Evolutionary conservation across 37 sponge, comb jelly and placozoan genomes (phyloP).

Genomic region (Halisarca cf. caerulea): DNA sequence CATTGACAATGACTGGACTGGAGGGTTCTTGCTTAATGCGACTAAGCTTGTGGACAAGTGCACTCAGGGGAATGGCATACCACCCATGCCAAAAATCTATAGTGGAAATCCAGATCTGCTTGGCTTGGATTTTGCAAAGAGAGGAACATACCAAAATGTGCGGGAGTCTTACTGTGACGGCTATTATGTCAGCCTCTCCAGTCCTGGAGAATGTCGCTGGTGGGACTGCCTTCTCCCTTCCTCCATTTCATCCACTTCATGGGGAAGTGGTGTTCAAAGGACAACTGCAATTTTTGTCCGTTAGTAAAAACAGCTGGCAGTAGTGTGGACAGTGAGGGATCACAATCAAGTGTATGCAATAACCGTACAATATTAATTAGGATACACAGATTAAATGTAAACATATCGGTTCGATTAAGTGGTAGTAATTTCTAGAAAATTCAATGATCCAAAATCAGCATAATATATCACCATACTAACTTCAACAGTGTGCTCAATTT

Average conservation of each 20-base stretch:
- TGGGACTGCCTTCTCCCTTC: constrained; percentile 5
- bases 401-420: too few relatives aligned
- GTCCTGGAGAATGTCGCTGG: not conserved
- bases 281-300: not conserved
- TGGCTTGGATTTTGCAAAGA: not conserved
- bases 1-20: not conserved
- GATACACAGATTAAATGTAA: too few relatives aligned
- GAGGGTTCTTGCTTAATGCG: not conserved
- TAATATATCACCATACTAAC: too few relatives aligned
- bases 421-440: too few relatives aligned
- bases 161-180: too few relatives aligned
- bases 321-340: too few relatives aligned
- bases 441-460: too few relatives aligned
- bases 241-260: not conserved
- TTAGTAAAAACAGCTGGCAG: not conserved
- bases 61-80: not conserved
- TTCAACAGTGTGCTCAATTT: too few relatives aligned
- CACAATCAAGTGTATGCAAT: too few relatives aligned
- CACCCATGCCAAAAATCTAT: not conserved
- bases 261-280: not conserved
- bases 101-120: not conserved
- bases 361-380: too few relatives aligned
- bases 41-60: not conserved
- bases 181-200: not conserved
- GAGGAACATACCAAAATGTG: too few relatives aligned